Evolutionary conservation across 2,888 invertebrate species (phyloP).

Genomic region (Anaspis maculata): DNA sequence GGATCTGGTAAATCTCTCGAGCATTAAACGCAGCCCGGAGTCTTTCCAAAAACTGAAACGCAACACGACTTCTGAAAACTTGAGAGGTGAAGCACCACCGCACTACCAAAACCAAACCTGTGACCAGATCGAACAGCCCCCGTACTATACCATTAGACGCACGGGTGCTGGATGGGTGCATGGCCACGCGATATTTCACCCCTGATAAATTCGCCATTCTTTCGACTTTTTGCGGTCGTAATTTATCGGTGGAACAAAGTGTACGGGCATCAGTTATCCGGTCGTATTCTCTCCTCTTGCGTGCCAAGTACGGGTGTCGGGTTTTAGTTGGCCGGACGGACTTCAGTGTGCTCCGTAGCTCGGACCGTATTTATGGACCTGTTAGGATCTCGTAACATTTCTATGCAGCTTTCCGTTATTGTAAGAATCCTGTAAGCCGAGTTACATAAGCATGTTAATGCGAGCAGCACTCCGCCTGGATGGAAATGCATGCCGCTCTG

Average conservation of each 20-base stretch:
- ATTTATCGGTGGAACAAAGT: conserved; percentile 16
- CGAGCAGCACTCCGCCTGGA: too few species aligned
- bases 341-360: too few species aligned
- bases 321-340: conserved; percentile 9
- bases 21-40: too few species aligned
- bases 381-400: conserved; percentile 5
- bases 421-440: conserved; percentile 5
- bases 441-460: too few species aligned
- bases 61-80: too few species aligned
- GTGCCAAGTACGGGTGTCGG: conserved; percentile 12
- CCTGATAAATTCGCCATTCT: conserved; percentile 16
- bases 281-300: conserved; percentile 3
- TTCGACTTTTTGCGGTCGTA: conserved; percentile 14
- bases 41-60: too few species aligned
- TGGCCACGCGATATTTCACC: conserved; percentile 17
- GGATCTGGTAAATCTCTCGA: too few species aligned
- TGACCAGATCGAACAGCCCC: conserved; percentile 6
- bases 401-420: conserved; percentile 8
- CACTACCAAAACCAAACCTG: too few species aligned
- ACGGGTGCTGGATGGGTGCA: too few species aligned
- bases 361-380: conserved; percentile 11
- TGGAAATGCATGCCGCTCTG: too few species aligned
- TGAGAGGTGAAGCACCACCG: too few species aligned
- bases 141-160: too few species aligned
- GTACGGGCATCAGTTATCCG: conserved; percentile 15